Evolutionary conservation across 2,888 invertebrate species (phyloP).

Genomic region (Alloscopus bannaensis): DNA sequence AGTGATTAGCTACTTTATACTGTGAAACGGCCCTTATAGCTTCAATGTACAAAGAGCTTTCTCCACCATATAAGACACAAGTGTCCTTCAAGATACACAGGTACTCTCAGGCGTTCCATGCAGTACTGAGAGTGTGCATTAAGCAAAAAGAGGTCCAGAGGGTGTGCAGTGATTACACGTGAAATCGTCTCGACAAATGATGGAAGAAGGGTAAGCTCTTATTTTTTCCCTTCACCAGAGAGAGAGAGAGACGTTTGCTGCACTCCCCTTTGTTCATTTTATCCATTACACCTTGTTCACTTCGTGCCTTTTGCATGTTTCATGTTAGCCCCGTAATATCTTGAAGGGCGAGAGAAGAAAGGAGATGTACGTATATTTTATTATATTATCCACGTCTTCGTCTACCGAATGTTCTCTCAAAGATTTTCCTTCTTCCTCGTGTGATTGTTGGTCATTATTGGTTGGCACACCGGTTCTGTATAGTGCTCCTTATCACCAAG

Average conservation of each 20-base stretch:
- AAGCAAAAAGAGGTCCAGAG: neutral
- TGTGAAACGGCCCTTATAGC: neutral
- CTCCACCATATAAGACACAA: conserved; percentile 1
- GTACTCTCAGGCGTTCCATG: conserved; percentile 26
- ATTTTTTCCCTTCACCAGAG: too few relatives aligned
- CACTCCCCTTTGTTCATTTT: conserved; percentile 5
- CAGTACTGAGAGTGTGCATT: neutral
- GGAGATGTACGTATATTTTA: too few relatives aligned
- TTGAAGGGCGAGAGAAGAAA: too few relatives aligned
- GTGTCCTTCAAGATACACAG: conserved; percentile 37
- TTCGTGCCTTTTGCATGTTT: conserved; percentile 33
- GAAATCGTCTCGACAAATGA: conserved; percentile 52
- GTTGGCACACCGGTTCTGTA: conserved; percentile 2
- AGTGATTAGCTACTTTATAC: neutral
- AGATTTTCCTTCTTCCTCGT: too few relatives aligned
- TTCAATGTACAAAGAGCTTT: neutral
- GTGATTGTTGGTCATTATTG: conserved; percentile 20
- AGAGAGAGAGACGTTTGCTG: conserved; percentile 18
- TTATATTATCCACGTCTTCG: too few relatives aligned
- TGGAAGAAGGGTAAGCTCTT: conserved; percentile 37
- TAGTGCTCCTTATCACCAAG: neutral
- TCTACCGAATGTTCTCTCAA: conserved; percentile 55
- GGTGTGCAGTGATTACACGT: conserved; percentile 49
- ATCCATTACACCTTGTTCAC: neutral
- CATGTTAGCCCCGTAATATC: too few relatives aligned